phyloP scores from a whole-genome alignment of 2,797 vertebrate species.

The Amazona ochrocephala region DNA sequence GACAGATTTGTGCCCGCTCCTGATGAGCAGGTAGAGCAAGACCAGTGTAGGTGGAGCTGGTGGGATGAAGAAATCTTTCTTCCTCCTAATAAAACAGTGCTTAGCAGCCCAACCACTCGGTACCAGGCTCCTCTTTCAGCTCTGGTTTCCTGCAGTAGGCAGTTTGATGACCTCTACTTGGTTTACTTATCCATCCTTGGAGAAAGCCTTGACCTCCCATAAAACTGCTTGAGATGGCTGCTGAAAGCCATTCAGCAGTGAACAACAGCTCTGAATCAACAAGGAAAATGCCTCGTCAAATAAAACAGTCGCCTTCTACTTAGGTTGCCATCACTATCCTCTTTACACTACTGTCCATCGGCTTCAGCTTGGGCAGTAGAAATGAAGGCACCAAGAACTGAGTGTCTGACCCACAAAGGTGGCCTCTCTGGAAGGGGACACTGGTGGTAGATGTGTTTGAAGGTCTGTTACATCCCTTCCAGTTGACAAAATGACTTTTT shows the following conservation, averaged over 20 bases:
- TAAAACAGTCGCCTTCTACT: background rate
- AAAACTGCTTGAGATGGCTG: background rate
- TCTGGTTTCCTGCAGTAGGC: background rate
- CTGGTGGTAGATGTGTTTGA: background rate
- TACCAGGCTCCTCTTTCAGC: background rate
- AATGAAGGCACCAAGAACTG: background rate
- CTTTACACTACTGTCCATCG: background rate
- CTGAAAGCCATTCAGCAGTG: rapidly evolving
- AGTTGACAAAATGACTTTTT: background rate
- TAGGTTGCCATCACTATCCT: background rate
- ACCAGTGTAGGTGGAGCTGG: background rate
- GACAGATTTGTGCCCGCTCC: background rate
- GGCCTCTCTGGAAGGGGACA: background rate
- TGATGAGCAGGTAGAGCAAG: background rate
- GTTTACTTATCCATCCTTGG: background rate
- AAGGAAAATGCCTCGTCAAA: background rate
- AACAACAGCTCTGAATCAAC: background rate
- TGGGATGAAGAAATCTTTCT: background rate
- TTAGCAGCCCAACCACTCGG: background rate
- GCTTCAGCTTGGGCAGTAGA: background rate
- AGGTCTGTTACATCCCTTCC: background rate
- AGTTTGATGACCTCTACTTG: background rate
- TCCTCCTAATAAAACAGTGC: background rate
- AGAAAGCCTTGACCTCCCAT: background rate
- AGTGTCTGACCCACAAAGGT: background rate